phyloP scores from a whole-genome alignment of 1,140 invertebrate species.

The Thaumatotibia leucotreta region DNA sequence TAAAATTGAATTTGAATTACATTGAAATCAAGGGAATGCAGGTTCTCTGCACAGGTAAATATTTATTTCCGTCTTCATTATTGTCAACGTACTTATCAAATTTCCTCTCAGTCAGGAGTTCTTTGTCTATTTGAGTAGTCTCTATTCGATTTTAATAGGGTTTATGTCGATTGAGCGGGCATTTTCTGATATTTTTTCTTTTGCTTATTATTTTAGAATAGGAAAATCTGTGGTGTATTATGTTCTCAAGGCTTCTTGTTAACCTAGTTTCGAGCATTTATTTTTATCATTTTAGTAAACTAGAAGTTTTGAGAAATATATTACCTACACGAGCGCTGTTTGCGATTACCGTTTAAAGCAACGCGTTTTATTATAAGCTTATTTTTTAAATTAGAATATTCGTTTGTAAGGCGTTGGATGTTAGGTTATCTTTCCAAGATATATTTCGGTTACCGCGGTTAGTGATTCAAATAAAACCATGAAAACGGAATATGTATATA shows the following conservation, averaged over 20 bases:
- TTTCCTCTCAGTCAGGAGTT: neutral
- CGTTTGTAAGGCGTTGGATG: too few species aligned
- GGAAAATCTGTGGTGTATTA: neutral
- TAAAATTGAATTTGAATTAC: neutral
- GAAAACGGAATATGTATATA: too few species aligned
- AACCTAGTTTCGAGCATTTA: neutral
- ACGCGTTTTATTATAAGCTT: too few species aligned
- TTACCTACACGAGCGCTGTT: too few species aligned
- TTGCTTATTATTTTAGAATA: neutral
- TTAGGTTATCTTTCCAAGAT: too few species aligned
- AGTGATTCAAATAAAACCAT: too few species aligned
- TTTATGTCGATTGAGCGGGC: neutral
- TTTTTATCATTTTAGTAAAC: neutral
- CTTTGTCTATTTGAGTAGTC: neutral
- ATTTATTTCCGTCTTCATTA: neutral
- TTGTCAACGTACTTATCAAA: neutral
- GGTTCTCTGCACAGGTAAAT: neutral
- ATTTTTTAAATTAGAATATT: too few species aligned
- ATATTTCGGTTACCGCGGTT: too few species aligned
- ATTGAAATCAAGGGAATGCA: neutral
- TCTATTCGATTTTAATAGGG: neutral
- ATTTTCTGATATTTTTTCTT: neutral
- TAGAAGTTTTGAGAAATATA: neutral
- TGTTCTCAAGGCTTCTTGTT: neutral
- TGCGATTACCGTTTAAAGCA: neutral